These are phyloP conservation scores for Hyperoodon ampullatus DNA, from an alignment of 2,113 vertebrate genomes.

Conservation along the genomic window DNA sequence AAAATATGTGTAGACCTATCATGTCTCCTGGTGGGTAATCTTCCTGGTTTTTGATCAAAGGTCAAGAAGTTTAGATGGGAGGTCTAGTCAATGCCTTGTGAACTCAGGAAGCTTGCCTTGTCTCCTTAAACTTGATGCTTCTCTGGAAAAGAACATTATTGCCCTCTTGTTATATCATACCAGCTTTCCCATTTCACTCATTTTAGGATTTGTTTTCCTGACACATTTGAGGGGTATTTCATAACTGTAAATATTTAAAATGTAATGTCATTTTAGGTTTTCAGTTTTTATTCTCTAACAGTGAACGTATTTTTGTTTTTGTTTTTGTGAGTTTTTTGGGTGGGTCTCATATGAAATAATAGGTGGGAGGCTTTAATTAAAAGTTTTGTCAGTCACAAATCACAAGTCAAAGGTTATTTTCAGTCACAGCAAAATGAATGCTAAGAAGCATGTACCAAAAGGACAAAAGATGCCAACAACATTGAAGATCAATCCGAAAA, in stretches of 20 bases:
- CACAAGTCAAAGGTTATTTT: background rate
- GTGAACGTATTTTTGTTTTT: background rate
- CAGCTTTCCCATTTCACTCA: background rate
- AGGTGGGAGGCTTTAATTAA: constrained; percentile 14
- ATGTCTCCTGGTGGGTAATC: background rate
- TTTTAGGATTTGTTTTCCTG: background rate
- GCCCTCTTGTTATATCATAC: background rate
- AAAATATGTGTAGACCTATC: too few species aligned
- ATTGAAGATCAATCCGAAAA: constrained; percentile 61
- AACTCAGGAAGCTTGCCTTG: background rate
- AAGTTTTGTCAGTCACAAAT: background rate
- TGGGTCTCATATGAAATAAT: background rate
- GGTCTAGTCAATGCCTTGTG: background rate
- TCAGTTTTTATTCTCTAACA: background rate
- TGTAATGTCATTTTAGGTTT: background rate
- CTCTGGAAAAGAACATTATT: background rate
- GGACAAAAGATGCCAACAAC: constrained; percentile 42
- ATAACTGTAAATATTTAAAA: background rate
- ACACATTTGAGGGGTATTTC: background rate
- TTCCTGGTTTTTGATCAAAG: background rate
- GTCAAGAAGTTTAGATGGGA: background rate
- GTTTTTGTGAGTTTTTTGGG: background rate
- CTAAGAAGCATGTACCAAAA: background rate
- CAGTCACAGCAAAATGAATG: constrained; percentile 19
- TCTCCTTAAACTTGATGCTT: background rate